A percentile compares a stretch with the other conserved stretches of the same genome.
Evolutionary conservation across 2,797 vertebrate genomes (phyloP).

Genomic region (Bryconaethiops microstoma): DNA sequence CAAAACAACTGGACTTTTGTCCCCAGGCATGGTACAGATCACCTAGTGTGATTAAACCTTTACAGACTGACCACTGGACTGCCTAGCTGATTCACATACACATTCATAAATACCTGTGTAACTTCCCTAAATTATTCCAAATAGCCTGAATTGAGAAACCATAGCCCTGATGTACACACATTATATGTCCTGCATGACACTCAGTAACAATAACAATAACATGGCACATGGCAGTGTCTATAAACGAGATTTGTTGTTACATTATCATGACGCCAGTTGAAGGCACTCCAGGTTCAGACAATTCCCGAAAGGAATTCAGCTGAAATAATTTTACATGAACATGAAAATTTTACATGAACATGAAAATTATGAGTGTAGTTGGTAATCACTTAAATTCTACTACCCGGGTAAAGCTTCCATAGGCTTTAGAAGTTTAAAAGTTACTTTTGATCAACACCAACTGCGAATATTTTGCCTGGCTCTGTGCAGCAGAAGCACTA

Average conservation of each 20-base stretch:
- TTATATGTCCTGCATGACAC: not conserved
- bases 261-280: not conserved
- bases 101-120: not conserved
- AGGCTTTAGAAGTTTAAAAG: too few species aligned
- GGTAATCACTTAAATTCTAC: too few species aligned
- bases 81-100: not conserved
- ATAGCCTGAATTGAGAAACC: not conserved
- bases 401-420: too few species aligned
- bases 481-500: constrained; percentile 30
- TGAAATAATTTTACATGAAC: too few species aligned
- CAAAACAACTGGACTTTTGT: too few species aligned
- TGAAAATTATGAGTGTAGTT: too few species aligned
- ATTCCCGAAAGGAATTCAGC: too few species aligned
- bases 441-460: not conserved
- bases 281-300: not conserved
- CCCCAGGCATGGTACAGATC: too few species aligned
- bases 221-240: not conserved
- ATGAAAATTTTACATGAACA: too few species aligned
- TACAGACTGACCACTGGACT: not conserved
- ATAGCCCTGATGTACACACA: not conserved
- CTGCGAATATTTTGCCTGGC: constrained; percentile 12
- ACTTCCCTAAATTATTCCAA: not conserved
- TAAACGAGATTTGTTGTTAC: not conserved
- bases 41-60: too few species aligned
- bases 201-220: not conserved